Conservation (phyloP, 2,888 invertebrate genomes). For the Himalopsyche kuldschensis region DNA sequence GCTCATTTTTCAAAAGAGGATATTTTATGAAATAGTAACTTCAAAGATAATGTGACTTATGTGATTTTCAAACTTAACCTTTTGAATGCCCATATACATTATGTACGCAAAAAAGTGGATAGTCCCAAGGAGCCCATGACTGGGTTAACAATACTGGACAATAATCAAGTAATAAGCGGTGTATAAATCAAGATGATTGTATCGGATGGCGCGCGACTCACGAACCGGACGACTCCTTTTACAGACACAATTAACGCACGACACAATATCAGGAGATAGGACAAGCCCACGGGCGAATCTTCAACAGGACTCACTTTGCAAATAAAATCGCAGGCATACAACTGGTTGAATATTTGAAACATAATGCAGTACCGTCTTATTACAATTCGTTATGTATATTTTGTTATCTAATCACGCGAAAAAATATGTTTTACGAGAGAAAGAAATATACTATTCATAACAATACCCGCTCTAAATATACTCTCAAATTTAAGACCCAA, state of each 20-base stretch:
- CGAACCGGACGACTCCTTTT: constrained; percentile 6
- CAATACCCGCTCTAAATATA: too few species aligned
- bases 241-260: constrained; percentile 28
- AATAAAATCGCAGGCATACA: neutral
- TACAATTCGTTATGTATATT: too few species aligned
- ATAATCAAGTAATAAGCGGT: constrained; percentile 28
- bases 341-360: neutral
- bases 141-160: neutral
- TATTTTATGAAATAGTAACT: too few species aligned
- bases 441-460: too few species aligned
- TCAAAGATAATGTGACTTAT: too few species aligned
- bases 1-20: too few species aligned
- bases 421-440: too few species aligned
- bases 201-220: constrained; percentile 7
- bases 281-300: constrained; percentile 5
- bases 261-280: constrained; percentile 1
- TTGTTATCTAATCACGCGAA: too few species aligned
- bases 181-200: constrained; percentile 26
- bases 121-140: neutral
- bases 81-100: too few species aligned
- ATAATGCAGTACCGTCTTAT: too few species aligned
- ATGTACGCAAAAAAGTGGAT: neutral
- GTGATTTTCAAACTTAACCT: too few species aligned
- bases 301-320: neutral
- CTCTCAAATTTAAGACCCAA: too few species aligned